Percentiles rank a stretch among this genome's conserved stretches.
Conservation (phyloP, 1,140 invertebrate species). For the Zaprionus gabonicus region DNA sequence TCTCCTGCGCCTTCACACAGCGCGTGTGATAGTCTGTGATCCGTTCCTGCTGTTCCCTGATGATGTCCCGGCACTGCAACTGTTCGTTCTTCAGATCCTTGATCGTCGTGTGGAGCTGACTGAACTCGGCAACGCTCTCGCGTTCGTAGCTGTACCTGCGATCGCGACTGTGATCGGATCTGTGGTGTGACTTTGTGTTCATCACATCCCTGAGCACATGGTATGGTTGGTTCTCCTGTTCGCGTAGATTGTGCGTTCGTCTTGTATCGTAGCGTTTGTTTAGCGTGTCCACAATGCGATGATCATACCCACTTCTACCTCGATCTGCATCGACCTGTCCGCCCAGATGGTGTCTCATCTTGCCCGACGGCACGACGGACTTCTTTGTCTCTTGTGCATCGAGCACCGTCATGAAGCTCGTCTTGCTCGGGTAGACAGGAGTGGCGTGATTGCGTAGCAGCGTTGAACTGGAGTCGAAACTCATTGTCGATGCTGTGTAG, state of each 20-base stretch:
- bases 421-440: conserved; percentile 46
- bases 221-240: conserved; percentile 54
- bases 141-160: conserved; percentile 31
- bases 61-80: conserved; percentile 56
- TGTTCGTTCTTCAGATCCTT: conserved; percentile 68
- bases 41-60: conserved; percentile 70
- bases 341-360: conserved; percentile 1
- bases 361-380: not conserved
- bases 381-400: conserved; percentile 26
- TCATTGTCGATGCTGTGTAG: conserved; percentile 43
- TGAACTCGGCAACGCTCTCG: conserved; percentile 25
- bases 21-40: conserved; percentile 71
- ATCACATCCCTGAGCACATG: conserved; percentile 69
- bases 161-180: conserved; percentile 15
- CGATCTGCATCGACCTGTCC: conserved; percentile 1
- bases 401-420: conserved; percentile 66
- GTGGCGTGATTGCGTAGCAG: conserved; percentile 35
- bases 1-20: conserved; percentile 75
- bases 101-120: conserved; percentile 62
- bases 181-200: conserved; percentile 45
- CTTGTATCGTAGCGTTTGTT: conserved; percentile 1
- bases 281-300: conserved; percentile 32
- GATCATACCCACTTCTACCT: not conserved
- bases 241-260: conserved; percentile 9
- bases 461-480: conserved; percentile 44